These are phyloP conservation scores for Brachypodius melanocephalos DNA, from an alignment of 2,113 vertebrate genomes.

Conservation along the genomic window DNA sequence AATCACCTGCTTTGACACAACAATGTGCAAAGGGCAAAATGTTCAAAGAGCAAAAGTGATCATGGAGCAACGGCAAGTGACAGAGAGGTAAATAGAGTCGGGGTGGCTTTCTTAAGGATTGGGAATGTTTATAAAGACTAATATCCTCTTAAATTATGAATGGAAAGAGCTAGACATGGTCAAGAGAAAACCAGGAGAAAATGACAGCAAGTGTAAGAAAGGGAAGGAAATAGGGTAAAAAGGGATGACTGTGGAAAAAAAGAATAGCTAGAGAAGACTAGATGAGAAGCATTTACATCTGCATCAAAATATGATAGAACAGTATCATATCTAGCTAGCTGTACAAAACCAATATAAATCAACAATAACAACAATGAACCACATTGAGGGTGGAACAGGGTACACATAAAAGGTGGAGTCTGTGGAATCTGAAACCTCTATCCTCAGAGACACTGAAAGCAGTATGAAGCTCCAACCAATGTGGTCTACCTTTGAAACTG, in stretches of 20 bases:
- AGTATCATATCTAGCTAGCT: neutral
- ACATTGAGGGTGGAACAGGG: neutral
- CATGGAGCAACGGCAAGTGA: neutral
- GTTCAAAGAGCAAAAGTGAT: neutral
- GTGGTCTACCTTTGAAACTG: neutral
- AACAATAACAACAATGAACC: neutral
- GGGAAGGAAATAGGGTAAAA: neutral
- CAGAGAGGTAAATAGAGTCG: neutral
- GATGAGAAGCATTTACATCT: neutral
- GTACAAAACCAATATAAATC: neutral
- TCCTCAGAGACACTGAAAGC: neutral
- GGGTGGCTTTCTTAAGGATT: neutral
- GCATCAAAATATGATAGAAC: neutral
- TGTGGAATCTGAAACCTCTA: neutral
- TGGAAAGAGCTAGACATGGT: neutral
- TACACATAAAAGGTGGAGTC: neutral
- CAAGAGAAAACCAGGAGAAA: neutral
- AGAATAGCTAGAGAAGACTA: neutral
- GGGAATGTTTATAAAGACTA: neutral
- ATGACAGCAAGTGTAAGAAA: neutral
- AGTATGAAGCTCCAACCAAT: neutral
- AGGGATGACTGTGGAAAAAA: neutral
- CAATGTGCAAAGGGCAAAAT: neutral
- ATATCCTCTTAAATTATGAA: neutral
- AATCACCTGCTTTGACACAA: neutral